A percentile compares a stretch with the other conserved stretches of the same genome.
Conservation (phyloP, 2,113 vertebrate species). For the Lasiurus borealis region DNA sequence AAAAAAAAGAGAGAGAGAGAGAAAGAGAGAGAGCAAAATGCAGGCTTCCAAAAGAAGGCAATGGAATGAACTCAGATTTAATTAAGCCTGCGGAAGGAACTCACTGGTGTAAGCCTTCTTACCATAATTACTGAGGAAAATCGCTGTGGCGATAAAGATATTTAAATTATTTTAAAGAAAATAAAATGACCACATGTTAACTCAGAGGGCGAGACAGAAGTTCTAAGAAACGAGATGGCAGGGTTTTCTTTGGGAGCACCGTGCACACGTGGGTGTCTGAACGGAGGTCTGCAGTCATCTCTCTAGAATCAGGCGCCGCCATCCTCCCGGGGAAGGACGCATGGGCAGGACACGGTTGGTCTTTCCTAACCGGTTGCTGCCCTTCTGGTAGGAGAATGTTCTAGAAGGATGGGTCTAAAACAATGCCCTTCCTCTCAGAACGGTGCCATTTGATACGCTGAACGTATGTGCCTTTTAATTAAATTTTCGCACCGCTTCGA, state of each 20-base stretch:
- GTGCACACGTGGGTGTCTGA: not conserved
- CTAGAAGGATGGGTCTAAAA: not conserved
- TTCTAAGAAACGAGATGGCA: not conserved
- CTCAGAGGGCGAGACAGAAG: not conserved
- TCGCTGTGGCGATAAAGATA: no score
- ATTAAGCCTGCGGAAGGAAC: not conserved
- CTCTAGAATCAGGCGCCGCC: not conserved
- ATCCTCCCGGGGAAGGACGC: not conserved
- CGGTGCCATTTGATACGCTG: not conserved
- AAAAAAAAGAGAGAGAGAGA: no score
- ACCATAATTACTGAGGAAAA: not conserved
- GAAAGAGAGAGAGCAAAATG: not conserved
- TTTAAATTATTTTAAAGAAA: not conserved
- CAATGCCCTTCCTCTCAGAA: not conserved
- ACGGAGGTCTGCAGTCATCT: not conserved
- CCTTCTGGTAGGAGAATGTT: not conserved
- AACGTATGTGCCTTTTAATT: slow-evolving; percentile 4
- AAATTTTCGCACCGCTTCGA: not conserved
- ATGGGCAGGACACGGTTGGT: not conserved
- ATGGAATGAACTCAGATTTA: not conserved
- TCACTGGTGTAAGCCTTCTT: not conserved
- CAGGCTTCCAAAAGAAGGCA: no score
- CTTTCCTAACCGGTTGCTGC: not conserved
- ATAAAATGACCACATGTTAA: not conserved
- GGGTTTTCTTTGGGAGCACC: not conserved